Evolutionary conservation across 2,113 vertebrate genomes (phyloP).

Genomic region (Turnix velox): DNA sequence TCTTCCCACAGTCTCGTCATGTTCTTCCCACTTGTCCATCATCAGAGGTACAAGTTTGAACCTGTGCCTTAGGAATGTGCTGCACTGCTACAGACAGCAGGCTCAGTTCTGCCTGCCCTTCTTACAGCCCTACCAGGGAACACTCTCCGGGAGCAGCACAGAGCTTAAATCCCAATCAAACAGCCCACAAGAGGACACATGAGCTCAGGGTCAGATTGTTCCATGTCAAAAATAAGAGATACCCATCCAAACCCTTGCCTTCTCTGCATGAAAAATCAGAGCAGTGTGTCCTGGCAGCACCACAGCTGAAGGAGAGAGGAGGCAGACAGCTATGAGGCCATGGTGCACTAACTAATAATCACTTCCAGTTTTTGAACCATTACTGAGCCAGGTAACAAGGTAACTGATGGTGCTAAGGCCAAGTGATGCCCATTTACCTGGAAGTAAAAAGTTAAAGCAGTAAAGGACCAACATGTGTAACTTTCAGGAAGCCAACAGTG

Average conservation of each 20-base stretch:
- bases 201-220: background rate
- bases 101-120: background rate
- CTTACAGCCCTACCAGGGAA: background rate
- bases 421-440: background rate
- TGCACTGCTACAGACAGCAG: background rate
- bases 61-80: background rate
- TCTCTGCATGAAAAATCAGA: background rate
- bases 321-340: background rate
- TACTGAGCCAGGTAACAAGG: background rate
- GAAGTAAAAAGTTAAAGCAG: background rate
- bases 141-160: background rate
- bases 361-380: background rate
- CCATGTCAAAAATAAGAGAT: background rate
- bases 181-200: background rate
- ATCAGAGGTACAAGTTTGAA: background rate
- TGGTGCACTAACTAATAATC: background rate
- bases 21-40: background rate
- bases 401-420: background rate
- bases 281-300: background rate
- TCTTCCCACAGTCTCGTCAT: background rate
- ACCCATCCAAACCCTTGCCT: background rate
- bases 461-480: background rate
- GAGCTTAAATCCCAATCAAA: accelerated
- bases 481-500: background rate
- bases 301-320: background rate